phyloP scores from a whole-genome alignment of 2,797 vertebrate species.

The Lateolabrax maculatus region DNA sequence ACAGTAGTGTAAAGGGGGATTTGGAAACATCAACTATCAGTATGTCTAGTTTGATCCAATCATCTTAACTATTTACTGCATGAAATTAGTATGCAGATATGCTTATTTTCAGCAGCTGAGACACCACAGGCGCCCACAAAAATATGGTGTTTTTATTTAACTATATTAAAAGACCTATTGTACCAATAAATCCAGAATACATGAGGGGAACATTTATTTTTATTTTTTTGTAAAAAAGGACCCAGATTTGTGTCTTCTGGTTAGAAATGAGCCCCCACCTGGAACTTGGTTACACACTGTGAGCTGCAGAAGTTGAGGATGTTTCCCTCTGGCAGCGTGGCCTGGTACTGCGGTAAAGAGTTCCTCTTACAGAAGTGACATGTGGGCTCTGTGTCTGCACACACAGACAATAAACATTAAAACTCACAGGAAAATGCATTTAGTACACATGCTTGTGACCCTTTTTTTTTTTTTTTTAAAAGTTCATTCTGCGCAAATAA shows the following conservation, averaged over 20 bases:
- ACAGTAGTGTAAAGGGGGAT: not conserved
- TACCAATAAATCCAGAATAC: not conserved
- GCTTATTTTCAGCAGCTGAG: slow-evolving; percentile 5
- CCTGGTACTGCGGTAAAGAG: slow-evolving; percentile 97
- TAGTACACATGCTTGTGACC: not conserved
- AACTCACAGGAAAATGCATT: not conserved
- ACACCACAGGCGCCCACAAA: not conserved
- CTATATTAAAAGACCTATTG: not conserved
- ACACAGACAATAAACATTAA: slow-evolving; percentile 25
- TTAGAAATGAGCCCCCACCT: slow-evolving; percentile 82
- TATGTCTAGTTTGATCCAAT: not conserved
- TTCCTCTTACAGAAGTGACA: slow-evolving; percentile 99
- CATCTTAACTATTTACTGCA: not conserved
- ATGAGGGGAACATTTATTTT: not conserved
- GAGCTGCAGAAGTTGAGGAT: slow-evolving; percentile 98
- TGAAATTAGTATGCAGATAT: not conserved
- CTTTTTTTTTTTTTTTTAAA: too few species aligned
- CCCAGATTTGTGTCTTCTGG: not conserved
- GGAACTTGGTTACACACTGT: slow-evolving; percentile 97
- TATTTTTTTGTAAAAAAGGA: too few species aligned
- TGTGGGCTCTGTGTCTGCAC: slow-evolving; percentile 91
- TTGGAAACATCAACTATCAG: not conserved
- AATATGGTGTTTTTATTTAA: not conserved
- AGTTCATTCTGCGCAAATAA: too few species aligned
- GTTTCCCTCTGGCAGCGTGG: slow-evolving; percentile 96